Percentiles rank a stretch among this genome's conserved stretches.
Conservation (phyloP, 2,113 vertebrate species). For the Microcebus ravelobensis region DNA sequence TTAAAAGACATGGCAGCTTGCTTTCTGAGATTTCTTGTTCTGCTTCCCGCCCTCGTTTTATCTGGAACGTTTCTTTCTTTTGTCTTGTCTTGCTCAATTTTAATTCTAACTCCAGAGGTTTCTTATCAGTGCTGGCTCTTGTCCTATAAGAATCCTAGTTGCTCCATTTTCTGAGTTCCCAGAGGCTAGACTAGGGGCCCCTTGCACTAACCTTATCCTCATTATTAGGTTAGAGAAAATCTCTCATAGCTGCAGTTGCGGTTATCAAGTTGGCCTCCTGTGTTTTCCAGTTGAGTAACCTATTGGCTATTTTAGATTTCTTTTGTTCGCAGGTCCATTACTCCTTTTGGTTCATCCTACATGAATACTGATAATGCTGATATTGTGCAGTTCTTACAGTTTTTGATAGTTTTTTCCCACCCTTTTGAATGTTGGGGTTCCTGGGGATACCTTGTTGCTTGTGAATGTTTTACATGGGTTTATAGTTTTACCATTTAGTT, state of each 20-base stretch:
- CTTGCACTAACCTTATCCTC: background rate
- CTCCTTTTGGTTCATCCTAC: background rate
- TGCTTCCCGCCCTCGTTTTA: background rate
- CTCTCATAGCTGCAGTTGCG: background rate
- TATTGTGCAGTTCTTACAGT: background rate
- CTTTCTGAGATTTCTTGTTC: background rate
- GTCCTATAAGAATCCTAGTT: background rate
- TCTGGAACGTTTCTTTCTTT: background rate
- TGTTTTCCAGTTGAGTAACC: background rate
- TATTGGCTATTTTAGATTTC: background rate
- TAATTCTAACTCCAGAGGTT: background rate
- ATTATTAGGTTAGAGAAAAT: background rate
- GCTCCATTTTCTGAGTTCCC: background rate
- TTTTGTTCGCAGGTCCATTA: background rate
- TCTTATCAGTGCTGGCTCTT: background rate
- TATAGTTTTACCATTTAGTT: background rate
- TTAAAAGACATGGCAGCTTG: background rate
- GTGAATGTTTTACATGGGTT: background rate
- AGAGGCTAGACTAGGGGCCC: background rate
- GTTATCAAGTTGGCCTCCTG: background rate
- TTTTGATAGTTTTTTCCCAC: background rate
- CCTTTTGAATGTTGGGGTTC: background rate
- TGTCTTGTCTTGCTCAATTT: background rate
- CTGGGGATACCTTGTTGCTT: background rate
- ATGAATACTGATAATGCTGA: background rate